Base-by-base conservation (phyloP, 1,140 invertebrate genomes). In the Drosophila prosaltans region DNA sequence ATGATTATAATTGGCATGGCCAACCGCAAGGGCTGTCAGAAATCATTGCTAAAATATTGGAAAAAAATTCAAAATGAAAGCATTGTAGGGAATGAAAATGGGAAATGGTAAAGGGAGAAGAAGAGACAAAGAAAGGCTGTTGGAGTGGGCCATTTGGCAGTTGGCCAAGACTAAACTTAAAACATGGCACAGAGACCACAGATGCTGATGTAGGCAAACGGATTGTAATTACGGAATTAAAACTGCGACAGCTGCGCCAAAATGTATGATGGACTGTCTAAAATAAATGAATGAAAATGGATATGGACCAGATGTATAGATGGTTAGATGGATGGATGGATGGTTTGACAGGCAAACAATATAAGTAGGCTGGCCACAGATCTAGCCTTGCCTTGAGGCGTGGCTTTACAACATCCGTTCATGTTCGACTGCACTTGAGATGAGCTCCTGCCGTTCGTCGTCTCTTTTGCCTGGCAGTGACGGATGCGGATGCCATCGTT, bases 201-300 rank as follows among this genome's bases (percentile, higher is more conserved):
- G 48, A 58, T 60, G 75, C 30, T 58, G 63, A 39, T 45, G 68
- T 63, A 65, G 67, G 72, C 40, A 78, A 72, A 71, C 61, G 75
- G 78, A 88, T 86, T 83, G 82, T 86, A 86, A 86, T 86, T 86
- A 86, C 83, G 82, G 74, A 86, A 86, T 86, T 86, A 86, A 86
- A 86, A 83, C 69, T 88, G 72, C 77, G 81, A 80, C 82, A 83
- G 82, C 69, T 77, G 83, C 75, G 62, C 69, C 75, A 78, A 72
- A 78, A 77, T 71, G 57, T 58, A 86, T 88, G 83, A 86, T 86
- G 82, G 83, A 85, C 83, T 88, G 75, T 79, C 79, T 66, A 62
- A 88, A 83, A 67, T 83, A 88, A 86, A 83, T 86, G 69, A 86
- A 86, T 86, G 80, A 71, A 58, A 61, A 69, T 69, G 68, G 48